Evolutionary conservation across 2,797 vertebrate genomes (phyloP).

Genomic region (Cetoscarus ocellatus): DNA sequence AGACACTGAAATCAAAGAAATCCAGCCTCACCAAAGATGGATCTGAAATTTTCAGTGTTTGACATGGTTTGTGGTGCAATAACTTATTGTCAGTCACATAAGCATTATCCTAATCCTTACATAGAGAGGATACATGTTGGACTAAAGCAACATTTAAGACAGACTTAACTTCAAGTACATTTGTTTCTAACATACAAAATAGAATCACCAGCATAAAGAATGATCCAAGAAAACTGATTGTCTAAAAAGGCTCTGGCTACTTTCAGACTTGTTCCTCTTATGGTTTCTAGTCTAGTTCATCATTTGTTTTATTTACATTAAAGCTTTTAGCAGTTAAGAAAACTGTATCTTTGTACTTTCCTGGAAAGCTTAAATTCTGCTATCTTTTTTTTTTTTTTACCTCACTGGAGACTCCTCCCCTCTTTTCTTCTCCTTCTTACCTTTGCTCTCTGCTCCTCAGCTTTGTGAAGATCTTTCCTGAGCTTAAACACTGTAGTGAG

Average conservation of each 20-base stretch:
- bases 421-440: slow-evolving; percentile 67
- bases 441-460: slow-evolving; percentile 82
- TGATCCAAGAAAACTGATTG: too few species aligned
- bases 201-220: background rate
- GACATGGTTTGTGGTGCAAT: too few species aligned
- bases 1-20: slow-evolving; percentile 71
- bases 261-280: background rate
- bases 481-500: slow-evolving; percentile 83
- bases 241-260: too few species aligned
- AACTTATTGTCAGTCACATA: too few species aligned
- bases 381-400: too few species aligned
- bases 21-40: background rate
- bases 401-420: background rate
- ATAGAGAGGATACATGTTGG: too few species aligned
- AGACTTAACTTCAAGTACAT: too few species aligned
- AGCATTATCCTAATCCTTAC: too few species aligned
- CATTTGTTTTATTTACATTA: background rate
- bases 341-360: background rate
- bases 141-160: too few species aligned
- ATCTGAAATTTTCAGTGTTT: background rate
- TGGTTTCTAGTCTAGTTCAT: background rate
- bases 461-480: slow-evolving; percentile 85
- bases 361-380: too few species aligned
- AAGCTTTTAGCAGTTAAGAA: background rate
- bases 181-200: background rate